Conservation (phyloP, 23 tunicate genomes). For the Halocynthia aurantium region DNA sequence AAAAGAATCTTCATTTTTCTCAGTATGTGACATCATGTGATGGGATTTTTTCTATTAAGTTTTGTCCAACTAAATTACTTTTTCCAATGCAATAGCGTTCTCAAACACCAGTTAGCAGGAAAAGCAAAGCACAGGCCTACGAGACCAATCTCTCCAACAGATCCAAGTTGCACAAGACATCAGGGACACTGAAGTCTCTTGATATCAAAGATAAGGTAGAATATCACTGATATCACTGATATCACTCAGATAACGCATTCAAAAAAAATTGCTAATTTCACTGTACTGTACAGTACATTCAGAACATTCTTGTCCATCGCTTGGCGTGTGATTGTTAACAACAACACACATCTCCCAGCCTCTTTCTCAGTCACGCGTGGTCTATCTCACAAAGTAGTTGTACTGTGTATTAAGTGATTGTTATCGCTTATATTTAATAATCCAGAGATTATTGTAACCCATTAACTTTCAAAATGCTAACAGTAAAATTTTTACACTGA, state of each 20-base stretch:
- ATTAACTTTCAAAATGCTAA: no score
- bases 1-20: constrained; percentile 1
- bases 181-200: constrained; percentile 34
- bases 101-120: constrained; percentile 17
- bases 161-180: constrained; percentile 25
- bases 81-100: neutral
- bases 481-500: no score
- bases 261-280: no score
- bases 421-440: no score
- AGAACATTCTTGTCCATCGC: no score
- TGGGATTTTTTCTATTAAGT: neutral
- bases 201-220: constrained; percentile 37
- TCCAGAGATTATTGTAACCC: no score
- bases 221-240: neutral
- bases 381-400: no score
- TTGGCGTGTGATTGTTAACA: no score
- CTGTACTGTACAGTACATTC: neutral
- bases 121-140: constrained; percentile 6
- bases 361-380: no score
- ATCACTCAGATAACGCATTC: no score
- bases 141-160: constrained; percentile 5
- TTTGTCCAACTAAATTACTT: neutral
- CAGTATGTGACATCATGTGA: neutral
- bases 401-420: no score
- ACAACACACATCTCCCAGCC: no score